These are phyloP conservation scores for Dipus sagitta DNA, from an alignment of 2,797 vertebrate species.

Conservation along the genomic window DNA sequence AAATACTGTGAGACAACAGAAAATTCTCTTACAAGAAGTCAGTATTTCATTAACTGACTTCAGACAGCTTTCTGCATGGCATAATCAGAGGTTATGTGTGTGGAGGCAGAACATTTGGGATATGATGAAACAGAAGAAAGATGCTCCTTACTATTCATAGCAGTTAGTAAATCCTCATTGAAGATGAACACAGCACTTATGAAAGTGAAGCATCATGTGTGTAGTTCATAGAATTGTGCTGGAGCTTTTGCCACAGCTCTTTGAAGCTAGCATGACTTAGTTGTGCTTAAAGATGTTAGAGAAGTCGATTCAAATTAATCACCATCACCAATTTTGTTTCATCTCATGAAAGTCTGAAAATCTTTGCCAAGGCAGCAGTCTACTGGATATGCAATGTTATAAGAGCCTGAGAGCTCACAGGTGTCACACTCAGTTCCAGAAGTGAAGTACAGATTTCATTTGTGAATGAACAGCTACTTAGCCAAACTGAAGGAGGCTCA, in stretches of 20 bases:
- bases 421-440: neutral
- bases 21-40: neutral
- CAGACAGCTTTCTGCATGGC: neutral
- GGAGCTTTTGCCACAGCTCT: conserved; percentile 57
- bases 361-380: neutral
- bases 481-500: conserved; percentile 4
- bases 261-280: conserved; percentile 25
- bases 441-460: neutral
- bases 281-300: neutral
- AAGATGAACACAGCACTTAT: conserved; percentile 47
- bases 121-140: neutral
- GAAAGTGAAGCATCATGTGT: conserved; percentile 54
- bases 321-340: neutral
- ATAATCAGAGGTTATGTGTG: neutral
- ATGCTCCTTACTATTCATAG: neutral
- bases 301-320: conserved; percentile 13
- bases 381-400: neutral
- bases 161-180: conserved; percentile 59
- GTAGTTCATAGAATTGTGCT: neutral
- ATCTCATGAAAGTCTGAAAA: neutral
- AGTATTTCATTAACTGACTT: neutral
- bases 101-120: neutral
- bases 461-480: conserved; percentile 1
- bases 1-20: neutral
- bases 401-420: neutral